A percentile compares a stretch with the other conserved stretches of the same genome.
Evolutionary conservation across 2,888 invertebrate species (phyloP).

Genomic region (Mesochorus sp.): DNA sequence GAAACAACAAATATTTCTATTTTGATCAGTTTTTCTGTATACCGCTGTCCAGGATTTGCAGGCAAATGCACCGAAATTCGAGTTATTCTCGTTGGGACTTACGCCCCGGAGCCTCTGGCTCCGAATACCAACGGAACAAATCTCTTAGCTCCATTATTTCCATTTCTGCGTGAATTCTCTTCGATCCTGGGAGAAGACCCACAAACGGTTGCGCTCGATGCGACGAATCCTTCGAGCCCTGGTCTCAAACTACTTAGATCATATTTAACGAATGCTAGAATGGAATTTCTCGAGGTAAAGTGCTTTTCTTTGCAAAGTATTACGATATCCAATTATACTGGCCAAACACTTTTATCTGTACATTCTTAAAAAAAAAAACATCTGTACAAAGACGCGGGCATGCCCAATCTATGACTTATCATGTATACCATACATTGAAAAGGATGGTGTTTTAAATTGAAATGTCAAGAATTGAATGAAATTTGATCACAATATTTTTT

Average conservation of each 20-base stretch:
- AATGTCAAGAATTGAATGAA: no score
- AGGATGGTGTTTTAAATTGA: no score
- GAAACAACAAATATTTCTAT: no score
- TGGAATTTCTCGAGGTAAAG: slow-evolving; percentile 80
- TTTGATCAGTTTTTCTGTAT: background rate
- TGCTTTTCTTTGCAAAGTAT: background rate
- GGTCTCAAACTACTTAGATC: slow-evolving; percentile 79
- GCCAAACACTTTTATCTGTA: no score
- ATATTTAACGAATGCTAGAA: slow-evolving; percentile 76
- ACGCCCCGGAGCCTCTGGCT: slow-evolving; percentile 78
- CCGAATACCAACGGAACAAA: slow-evolving; percentile 75
- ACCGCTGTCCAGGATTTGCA: slow-evolving; percentile 76
- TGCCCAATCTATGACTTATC: no score
- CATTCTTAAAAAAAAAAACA: no score
- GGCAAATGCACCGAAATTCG: slow-evolving; percentile 78
- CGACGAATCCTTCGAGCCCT: slow-evolving; percentile 80
- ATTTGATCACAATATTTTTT: no score
- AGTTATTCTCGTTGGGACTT: slow-evolving; percentile 80
- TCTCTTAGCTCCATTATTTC: slow-evolving; percentile 77
- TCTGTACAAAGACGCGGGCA: no score
- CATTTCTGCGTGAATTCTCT: slow-evolving; percentile 78
- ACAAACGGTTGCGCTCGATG: slow-evolving; percentile 78
- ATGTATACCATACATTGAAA: no score
- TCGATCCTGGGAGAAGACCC: slow-evolving; percentile 79
- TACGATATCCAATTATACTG: no score